phyloP scores from a whole-genome alignment of 2,797 vertebrate genomes.

The Falco rusticolus region DNA sequence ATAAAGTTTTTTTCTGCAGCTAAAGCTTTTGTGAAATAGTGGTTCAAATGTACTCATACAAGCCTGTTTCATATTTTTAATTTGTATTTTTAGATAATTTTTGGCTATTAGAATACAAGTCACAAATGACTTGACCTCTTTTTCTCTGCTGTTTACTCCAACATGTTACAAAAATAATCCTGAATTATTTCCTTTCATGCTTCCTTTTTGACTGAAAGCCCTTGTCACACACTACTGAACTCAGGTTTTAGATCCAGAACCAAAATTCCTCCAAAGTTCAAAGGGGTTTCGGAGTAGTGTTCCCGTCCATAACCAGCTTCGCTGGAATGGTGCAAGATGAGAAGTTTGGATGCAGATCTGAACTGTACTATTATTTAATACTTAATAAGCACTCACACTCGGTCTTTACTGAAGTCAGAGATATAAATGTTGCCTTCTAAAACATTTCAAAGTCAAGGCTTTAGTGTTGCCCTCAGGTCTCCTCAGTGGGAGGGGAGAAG shows the following conservation, averaged over 20 bases:
- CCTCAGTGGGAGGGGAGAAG: background rate
- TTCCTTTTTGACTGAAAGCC: slow-evolving; percentile 51
- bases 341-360: slow-evolving; percentile 67
- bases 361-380: background rate
- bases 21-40: slow-evolving; percentile 69
- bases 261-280: slow-evolving; percentile 68
- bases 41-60: slow-evolving; percentile 32
- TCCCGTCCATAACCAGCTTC: slow-evolving; percentile 19
- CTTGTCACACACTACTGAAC: slow-evolving; percentile 19
- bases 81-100: slow-evolving; percentile 62
- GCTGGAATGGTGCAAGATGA: slow-evolving; percentile 59
- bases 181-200: slow-evolving; percentile 31
- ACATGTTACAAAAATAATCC: slow-evolving; percentile 48
- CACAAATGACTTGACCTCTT: slow-evolving; percentile 27
- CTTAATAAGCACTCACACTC: slow-evolving; percentile 1
- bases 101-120: slow-evolving; percentile 41
- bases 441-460: background rate
- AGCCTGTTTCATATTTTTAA: slow-evolving; percentile 50
- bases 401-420: background rate
- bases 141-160: slow-evolving; percentile 33
- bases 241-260: slow-evolving; percentile 57
- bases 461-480: background rate
- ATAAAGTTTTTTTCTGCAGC: slow-evolving; percentile 67
- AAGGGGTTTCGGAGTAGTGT: slow-evolving; percentile 23
- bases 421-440: slow-evolving; percentile 1